Conservation (phyloP, 2,113 vertebrate genomes). For the Rhabdornis inornatus region DNA sequence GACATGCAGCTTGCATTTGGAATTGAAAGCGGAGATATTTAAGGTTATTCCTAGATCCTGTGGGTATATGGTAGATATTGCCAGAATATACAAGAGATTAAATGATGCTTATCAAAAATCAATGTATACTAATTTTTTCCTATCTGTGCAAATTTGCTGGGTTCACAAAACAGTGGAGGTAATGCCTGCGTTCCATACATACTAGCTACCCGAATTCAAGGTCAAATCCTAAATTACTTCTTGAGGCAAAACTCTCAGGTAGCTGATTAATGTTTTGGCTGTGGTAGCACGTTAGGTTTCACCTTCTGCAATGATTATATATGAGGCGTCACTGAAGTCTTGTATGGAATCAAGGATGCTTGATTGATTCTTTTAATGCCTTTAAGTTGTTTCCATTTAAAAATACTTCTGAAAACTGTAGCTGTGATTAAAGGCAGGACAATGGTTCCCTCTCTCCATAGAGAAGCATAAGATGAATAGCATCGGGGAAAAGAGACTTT, state of each 20-base stretch:
- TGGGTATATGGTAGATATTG: not conserved
- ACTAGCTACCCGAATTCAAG: not conserved
- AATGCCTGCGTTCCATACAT: not conserved
- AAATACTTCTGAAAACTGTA: not conserved
- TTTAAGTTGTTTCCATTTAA: constrained; percentile 1
- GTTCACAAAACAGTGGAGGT: not conserved
- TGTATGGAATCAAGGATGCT: not conserved
- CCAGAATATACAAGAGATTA: constrained; percentile 41
- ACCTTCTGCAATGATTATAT: constrained; percentile 2
- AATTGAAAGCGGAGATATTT: constrained; percentile 11
- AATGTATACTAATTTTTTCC: constrained; percentile 21
- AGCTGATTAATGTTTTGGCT: constrained; percentile 30
- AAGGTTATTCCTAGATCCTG: not conserved
- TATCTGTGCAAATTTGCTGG: not conserved
- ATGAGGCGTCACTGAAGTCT: not conserved
- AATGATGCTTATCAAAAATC: constrained; percentile 39
- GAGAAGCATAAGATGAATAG: not conserved
- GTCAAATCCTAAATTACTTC: constrained; percentile 29
- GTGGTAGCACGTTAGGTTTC: not conserved
- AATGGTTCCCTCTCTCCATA: not conserved
- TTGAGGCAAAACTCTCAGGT: not conserved
- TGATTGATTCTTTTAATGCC: not conserved
- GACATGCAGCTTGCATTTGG: constrained; percentile 11
- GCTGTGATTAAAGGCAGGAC: not conserved
- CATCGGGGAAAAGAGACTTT: not conserved